Percentiles rank a stretch among this genome's conserved stretches.
Evolutionary conservation across 2,888 invertebrate species (phyloP).

Genomic region (Parelbella ahira): DNA sequence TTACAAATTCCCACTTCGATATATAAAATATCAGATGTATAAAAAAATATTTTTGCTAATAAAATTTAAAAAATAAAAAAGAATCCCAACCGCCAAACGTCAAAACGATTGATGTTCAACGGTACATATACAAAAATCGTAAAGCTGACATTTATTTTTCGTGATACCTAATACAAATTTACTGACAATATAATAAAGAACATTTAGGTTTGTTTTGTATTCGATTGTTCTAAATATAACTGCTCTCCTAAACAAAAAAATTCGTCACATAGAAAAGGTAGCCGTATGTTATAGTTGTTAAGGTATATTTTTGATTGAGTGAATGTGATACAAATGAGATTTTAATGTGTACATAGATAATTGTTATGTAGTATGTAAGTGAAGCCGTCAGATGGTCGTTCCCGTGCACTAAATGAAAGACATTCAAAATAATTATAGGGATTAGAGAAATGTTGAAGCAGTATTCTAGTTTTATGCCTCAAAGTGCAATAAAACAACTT

Average conservation of each 20-base stretch:
- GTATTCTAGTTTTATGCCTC: constrained; percentile 20
- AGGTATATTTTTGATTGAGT: constrained; percentile 70
- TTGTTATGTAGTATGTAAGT: constrained; percentile 50
- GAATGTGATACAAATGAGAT: constrained; percentile 72
- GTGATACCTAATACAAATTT: too few species aligned
- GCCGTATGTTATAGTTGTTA: constrained; percentile 38
- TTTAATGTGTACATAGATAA: constrained; percentile 58
- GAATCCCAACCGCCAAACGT: too few species aligned
- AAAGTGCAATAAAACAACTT: too few species aligned
- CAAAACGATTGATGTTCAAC: too few species aligned
- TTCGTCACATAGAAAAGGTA: constrained; percentile 36
- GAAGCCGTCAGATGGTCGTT: constrained; percentile 28
- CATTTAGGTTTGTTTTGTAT: not conserved
- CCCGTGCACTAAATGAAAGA: constrained; percentile 3
- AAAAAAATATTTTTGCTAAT: constrained; percentile 17
- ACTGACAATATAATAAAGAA: too few species aligned
- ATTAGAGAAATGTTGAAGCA: constrained; percentile 10
- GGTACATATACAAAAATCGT: too few species aligned
- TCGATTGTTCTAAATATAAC: constrained; percentile 1
- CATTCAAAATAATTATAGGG: constrained; percentile 1
- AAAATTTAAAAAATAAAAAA: constrained; percentile 13
- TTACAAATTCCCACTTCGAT: too few species aligned
- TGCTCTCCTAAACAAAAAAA: constrained; percentile 29
- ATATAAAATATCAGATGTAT: constrained; percentile 1
- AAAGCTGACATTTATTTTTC: too few species aligned